phyloP scores from a whole-genome alignment of 2,888 invertebrate genomes.

The Sepioteuthis lessoniana region DNA sequence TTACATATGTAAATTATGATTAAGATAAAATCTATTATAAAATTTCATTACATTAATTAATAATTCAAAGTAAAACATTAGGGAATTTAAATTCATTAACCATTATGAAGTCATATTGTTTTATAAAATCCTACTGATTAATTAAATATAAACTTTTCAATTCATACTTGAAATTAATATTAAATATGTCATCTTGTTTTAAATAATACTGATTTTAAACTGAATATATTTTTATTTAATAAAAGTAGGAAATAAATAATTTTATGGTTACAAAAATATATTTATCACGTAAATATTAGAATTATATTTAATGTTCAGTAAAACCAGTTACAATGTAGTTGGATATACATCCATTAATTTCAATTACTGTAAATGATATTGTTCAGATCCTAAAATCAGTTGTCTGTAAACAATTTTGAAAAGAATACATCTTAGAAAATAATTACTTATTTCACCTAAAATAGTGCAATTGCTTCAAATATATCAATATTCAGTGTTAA shows the following conservation, averaged over 20 bases:
- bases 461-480: background rate
- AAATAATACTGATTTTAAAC: background rate
- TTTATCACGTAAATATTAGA: background rate
- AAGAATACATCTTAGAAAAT: background rate
- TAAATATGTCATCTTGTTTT: background rate
- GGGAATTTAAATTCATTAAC: background rate
- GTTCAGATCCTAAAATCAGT: background rate
- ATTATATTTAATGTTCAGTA: background rate
- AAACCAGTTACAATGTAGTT: background rate
- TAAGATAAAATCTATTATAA: background rate
- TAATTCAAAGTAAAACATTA: background rate
- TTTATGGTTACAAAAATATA: background rate
- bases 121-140: conserved; percentile 5
- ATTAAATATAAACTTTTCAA: background rate
- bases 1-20: background rate
- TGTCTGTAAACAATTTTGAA: background rate
- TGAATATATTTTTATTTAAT: background rate
- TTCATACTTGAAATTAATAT: background rate
- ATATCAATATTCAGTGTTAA: background rate
- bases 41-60: background rate
- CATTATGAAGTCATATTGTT: background rate
- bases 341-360: background rate
- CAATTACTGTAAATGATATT: background rate
- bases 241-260: background rate
- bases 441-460: too few species aligned